Percentiles rank a stretch among this genome's conserved stretches.
Conservation (phyloP, 2,888 invertebrate species). For the Tholera decimalis region DNA sequence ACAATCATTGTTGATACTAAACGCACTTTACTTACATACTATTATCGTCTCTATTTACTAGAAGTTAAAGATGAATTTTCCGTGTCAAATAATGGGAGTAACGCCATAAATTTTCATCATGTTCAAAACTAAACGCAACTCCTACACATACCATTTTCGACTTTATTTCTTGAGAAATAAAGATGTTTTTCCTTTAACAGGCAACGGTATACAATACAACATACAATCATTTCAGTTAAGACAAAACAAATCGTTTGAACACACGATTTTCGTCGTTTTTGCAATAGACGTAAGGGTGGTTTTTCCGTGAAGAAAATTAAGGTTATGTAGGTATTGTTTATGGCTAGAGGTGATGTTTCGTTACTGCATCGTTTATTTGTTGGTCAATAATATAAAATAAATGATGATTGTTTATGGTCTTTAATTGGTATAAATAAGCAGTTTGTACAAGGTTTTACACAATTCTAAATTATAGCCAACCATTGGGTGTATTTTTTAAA, state of each 20-base stretch:
- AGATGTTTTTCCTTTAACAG: neutral
- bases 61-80: accelerated
- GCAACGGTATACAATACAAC: neutral
- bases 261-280: conserved; percentile 22
- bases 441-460: neutral
- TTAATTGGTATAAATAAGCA: conserved; percentile 6
- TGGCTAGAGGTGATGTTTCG: conserved; percentile 19
- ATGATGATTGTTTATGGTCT: conserved; percentile 20
- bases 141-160: neutral
- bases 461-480: neutral
- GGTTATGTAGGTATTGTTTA: conserved; percentile 34
- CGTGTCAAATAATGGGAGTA: neutral
- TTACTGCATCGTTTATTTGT: conserved; percentile 47
- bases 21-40: neutral
- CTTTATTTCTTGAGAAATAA: neutral
- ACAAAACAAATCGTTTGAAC: neutral
- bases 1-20: conserved; percentile 22
- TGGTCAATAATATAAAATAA: conserved; percentile 18
- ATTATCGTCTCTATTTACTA: neutral
- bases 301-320: conserved; percentile 7
- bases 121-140: conserved; percentile 1
- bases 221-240: neutral
- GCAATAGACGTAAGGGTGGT: accelerated
- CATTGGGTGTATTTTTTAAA: neutral
- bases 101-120: neutral